Percentiles rank a stretch among this genome's conserved stretches.
These are phyloP conservation scores for Chlorodrepanis virens DNA, from an alignment of 2,113 vertebrate species.

Conservation along the genomic window DNA sequence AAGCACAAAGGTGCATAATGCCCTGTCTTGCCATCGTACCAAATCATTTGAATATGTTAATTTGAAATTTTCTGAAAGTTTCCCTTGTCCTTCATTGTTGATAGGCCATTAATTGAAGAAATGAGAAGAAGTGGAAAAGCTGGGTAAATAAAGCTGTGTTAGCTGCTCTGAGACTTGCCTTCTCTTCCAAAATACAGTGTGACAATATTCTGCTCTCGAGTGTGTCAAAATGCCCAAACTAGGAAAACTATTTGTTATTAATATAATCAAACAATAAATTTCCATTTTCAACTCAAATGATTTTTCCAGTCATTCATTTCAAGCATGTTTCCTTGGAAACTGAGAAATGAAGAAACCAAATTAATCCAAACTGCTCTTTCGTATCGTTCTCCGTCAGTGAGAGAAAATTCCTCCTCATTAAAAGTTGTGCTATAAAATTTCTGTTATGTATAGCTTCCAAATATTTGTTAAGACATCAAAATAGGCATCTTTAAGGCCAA, in stretches of 20 bases:
- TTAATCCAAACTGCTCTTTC: neutral
- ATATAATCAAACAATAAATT: neutral
- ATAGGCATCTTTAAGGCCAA: neutral
- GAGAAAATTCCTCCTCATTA: neutral
- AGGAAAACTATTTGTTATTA: neutral
- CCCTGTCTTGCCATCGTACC: neutral
- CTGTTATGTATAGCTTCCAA: neutral
- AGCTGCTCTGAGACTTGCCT: neutral
- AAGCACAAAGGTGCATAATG: neutral
- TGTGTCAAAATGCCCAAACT: neutral
- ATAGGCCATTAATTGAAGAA: neutral
- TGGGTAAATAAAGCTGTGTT: neutral
- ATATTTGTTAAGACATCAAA: neutral
- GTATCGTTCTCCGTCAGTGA: neutral
- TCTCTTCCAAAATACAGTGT: neutral
- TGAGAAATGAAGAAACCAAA: neutral
- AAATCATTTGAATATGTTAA: neutral
- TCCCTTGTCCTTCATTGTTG: neutral
- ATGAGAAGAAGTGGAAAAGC: neutral
- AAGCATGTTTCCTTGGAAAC: constrained; percentile 33
- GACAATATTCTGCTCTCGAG: neutral
- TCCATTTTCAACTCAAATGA: neutral
- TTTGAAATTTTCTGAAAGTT: neutral
- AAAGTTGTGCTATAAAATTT: neutral
- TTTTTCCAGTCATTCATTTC: neutral